Evolutionary conservation across 2,888 invertebrate species (phyloP).

Genomic region (Rhagium mordax): DNA sequence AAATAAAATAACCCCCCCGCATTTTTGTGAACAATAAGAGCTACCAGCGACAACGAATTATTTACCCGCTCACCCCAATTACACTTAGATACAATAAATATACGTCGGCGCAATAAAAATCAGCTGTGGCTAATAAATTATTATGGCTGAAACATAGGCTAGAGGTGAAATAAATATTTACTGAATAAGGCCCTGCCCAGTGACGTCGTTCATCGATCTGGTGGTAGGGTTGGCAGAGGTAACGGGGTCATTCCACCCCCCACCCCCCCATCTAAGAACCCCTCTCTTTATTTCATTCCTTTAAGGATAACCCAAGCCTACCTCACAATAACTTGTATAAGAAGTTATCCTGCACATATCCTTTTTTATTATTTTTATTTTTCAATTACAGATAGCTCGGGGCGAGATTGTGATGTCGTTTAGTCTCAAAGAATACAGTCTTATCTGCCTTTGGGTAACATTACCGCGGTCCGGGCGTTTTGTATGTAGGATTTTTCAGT

Average conservation of each 20-base stretch:
- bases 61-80: no score
- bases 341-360: conserved; percentile 39
- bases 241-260: conserved; percentile 62
- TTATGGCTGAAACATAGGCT: neutral
- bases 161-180: conserved; percentile 19
- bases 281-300: conserved; percentile 49
- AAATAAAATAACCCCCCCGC: no score
- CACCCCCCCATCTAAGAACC: conserved; percentile 52
- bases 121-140: neutral
- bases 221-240: conserved; percentile 46
- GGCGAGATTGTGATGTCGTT: neutral
- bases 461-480: neutral
- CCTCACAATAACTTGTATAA: conserved; percentile 61
- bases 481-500: neutral
- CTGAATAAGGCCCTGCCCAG: conserved; percentile 51
- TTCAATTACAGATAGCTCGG: conserved; percentile 6
- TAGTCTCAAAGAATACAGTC: neutral
- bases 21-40: no score
- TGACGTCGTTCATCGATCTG: conserved; percentile 65
- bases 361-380: conserved; percentile 25
- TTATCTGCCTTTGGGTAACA: neutral
- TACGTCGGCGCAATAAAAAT: neutral
- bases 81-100: no score
- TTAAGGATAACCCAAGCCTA: conserved; percentile 57
- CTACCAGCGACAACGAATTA: no score